Evolutionary conservation across 2,797 vertebrate genomes (phyloP), one percentile per base, ranked within the genome.

Genomic region (Florisuga fusca): DNA sequence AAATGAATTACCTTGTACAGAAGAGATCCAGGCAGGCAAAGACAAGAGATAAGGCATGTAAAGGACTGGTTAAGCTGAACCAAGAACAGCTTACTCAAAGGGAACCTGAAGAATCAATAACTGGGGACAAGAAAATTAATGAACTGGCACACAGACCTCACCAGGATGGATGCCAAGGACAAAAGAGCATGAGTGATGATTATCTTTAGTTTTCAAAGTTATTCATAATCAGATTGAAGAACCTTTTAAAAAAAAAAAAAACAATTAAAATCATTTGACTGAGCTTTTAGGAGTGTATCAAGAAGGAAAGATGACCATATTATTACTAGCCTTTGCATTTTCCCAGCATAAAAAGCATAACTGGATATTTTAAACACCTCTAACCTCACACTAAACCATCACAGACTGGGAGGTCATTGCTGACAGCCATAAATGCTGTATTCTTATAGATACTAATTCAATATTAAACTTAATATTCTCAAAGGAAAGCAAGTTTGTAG

Each of bases 31-130:
- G 34, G 23, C 90, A 73, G 77, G 29, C 72, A 88, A 90, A 83
- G 43, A 57, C 43, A 59, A 84, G 81, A 77, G 90, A 87, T 33
- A 84, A 93, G 43, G 73, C 25, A 31, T 20, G 36, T 81, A 25
- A 77, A 87, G 83, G 72, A 27, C 11, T 3, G 9, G 25, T 18
- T 36, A 66, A 45, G 4, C 77, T 72, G 34, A 63, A 69, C n/a
- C 71, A 19, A 46, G 77, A 54, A 64, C 48, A 81, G 21, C 12
- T 55, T 50, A 45, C 62, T 69, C 50, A 19, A 19, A 87, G 92
- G 72, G 78, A 74, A 57, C 26, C 50, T 25, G 38, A 93, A 62
- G 15, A 46, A 78, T 89, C 91, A 54, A 86, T 78, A 94, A 85
- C 25, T 34, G 71, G 86, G 77, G 63, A 43, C 45, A 62, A 41